Conservation (phyloP, 1,140 invertebrate genomes). For the Zaprionus ghesquierei region DNA sequence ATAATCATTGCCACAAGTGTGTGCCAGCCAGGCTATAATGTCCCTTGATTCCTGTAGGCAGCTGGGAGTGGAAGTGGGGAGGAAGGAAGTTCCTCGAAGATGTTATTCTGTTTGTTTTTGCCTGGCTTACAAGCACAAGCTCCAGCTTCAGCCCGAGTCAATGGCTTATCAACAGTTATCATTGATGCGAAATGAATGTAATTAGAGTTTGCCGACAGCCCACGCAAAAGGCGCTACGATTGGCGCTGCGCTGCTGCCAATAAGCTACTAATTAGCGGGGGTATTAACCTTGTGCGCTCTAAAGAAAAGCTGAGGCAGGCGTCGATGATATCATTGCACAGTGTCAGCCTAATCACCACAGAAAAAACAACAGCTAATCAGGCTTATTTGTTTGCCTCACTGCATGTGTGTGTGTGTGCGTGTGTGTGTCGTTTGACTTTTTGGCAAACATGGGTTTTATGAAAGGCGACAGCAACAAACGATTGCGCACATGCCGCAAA, state of each 20-base stretch:
- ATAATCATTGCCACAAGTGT: slow-evolving; percentile 59
- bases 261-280: slow-evolving; percentile 67
- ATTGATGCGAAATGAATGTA: slow-evolving; percentile 71
- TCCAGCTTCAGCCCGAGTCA: neutral
- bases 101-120: slow-evolving; percentile 19
- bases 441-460: slow-evolving; percentile 76
- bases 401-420: neutral
- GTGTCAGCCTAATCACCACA: slow-evolving; percentile 34
- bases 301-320: slow-evolving; percentile 27
- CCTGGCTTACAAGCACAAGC: slow-evolving; percentile 4
- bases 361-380: slow-evolving; percentile 62
- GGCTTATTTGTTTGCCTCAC: slow-evolving; percentile 65
- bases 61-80: neutral
- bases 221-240: slow-evolving; percentile 29
- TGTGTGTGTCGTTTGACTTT: slow-evolving; percentile 57
- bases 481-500: slow-evolving; percentile 72
- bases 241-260: slow-evolving; percentile 46
- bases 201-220: slow-evolving; percentile 53
- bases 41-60: no score
- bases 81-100: neutral
- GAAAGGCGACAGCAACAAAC: slow-evolving; percentile 61
- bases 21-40: slow-evolving; percentile 27
- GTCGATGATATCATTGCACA: slow-evolving; percentile 52
- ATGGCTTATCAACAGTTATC: slow-evolving; percentile 54
- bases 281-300: slow-evolving; percentile 29